Percentiles rank a stretch among this genome's conserved stretches.
These are phyloP conservation scores for Uropetala carovei DNA, from an alignment of 2,888 invertebrate genomes.

Conservation along the genomic window DNA sequence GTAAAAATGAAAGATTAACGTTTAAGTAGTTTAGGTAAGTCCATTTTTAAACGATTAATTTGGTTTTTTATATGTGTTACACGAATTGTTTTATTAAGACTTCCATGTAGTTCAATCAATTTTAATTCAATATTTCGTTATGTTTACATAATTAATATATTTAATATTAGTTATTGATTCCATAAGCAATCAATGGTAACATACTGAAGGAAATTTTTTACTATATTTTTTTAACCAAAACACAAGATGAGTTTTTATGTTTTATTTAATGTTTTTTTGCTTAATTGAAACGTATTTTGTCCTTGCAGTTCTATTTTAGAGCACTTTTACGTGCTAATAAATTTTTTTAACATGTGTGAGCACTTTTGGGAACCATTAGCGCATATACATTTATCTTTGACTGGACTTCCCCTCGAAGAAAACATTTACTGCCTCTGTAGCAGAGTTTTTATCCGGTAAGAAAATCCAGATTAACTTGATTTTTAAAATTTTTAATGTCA, in stretches of 20 bases:
- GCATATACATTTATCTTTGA: constrained; percentile 78
- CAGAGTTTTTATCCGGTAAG: constrained; percentile 83
- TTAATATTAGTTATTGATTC: not conserved
- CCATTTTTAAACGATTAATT: not conserved
- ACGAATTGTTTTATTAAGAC: not conserved
- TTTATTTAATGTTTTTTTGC: not conserved
- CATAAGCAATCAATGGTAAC: not conserved
- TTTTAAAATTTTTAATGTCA: constrained; percentile 46
- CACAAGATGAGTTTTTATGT: not conserved
- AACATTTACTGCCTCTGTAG: constrained; percentile 84
- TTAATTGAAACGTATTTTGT: not conserved
- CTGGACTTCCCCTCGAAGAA: constrained; percentile 75
- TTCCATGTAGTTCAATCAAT: not conserved
- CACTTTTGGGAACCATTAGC: constrained; percentile 83
- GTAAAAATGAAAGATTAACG: constrained; percentile 34
- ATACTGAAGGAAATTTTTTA: not conserved
- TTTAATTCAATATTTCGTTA: not conserved
- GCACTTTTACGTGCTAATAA: not conserved
- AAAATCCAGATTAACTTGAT: constrained; percentile 66
- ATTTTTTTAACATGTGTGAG: constrained; percentile 75
- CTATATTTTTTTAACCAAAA: not conserved
- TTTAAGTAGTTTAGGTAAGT: constrained; percentile 35
- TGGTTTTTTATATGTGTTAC: too few relatives aligned
- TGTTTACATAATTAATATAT: not conserved
- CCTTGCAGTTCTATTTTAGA: not conserved